A percentile compares a stretch with the other conserved stretches of the same genome.
Conservation (phyloP, 1,140 invertebrate species). For the Trachymyrmex septentrionalis region DNA sequence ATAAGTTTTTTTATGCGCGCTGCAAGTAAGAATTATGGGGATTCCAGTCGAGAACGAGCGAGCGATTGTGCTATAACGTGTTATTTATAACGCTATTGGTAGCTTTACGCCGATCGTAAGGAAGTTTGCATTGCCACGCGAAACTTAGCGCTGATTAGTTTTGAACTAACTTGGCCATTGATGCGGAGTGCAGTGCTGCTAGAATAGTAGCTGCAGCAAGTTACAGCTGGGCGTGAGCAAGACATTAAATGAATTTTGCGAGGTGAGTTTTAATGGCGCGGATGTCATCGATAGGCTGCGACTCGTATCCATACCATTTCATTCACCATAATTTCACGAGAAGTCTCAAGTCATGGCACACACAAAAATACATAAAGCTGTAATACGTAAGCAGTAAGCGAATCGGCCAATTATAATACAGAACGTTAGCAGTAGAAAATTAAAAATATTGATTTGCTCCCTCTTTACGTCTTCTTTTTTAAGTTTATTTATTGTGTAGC, state of each 20-base stretch:
- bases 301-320: not conserved
- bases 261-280: slow-evolving; percentile 34
- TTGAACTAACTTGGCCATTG: slow-evolving; percentile 34
- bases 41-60: slow-evolving; percentile 26
- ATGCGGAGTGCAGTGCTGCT: slow-evolving; percentile 7
- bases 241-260: slow-evolving; percentile 39
- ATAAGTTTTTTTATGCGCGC: slow-evolving; percentile 31
- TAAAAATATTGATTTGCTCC: too few relatives aligned
- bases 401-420: too few relatives aligned
- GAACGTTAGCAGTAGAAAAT: too few relatives aligned
- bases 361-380: too few relatives aligned
- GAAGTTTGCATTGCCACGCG: slow-evolving; percentile 52
- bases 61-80: slow-evolving; percentile 35
- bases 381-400: too few relatives aligned
- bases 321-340: slow-evolving; percentile 1
- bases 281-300: slow-evolving; percentile 36
- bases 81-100: slow-evolving; percentile 52
- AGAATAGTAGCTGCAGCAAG: slow-evolving; percentile 15
- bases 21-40: not conserved
- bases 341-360: not conserved
- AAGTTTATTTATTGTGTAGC: too few relatives aligned
- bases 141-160: slow-evolving; percentile 63
- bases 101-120: slow-evolving; percentile 62
- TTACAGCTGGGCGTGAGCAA: slow-evolving; percentile 1
- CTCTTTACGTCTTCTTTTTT: too few relatives aligned